A percentile compares a stretch with the other conserved stretches of the same genome.
Evolutionary conservation across 2,797 vertebrate species (phyloP).

Genomic region (Nothura maculosa): DNA sequence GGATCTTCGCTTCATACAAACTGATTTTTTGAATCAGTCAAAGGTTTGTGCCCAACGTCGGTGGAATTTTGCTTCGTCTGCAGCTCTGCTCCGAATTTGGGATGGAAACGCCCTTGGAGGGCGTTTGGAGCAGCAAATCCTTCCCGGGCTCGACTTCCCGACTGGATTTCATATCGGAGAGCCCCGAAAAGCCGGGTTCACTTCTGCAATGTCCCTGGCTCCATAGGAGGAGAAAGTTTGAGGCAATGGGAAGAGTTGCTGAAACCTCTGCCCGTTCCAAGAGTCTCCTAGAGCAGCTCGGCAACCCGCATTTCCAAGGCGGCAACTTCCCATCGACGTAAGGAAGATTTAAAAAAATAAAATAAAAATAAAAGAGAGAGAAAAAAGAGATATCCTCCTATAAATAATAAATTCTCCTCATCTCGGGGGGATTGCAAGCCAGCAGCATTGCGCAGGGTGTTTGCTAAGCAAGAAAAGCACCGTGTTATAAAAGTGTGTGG

Average conservation of each 20-base stretch:
- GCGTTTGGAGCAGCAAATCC: background rate
- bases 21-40: background rate
- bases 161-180: background rate
- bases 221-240: background rate
- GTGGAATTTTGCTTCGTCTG: background rate
- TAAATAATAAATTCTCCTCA: background rate
- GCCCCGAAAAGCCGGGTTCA: background rate
- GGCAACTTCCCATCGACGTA: background rate
- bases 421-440: background rate
- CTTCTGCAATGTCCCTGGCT: background rate
- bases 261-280: background rate
- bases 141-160: background rate
- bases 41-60: background rate
- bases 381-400: background rate
- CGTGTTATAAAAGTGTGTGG: background rate
- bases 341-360: background rate
- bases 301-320: background rate
- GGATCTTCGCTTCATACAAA: constrained; percentile 70
- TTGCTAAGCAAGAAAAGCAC: background rate
- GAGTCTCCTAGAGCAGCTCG: background rate
- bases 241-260: background rate
- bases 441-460: background rate
- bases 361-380: too few relatives aligned
- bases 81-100: background rate
- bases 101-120: background rate